Evolutionary conservation across 1,140 invertebrate species (phyloP).

Genomic region (Aculops lycopersici): DNA sequence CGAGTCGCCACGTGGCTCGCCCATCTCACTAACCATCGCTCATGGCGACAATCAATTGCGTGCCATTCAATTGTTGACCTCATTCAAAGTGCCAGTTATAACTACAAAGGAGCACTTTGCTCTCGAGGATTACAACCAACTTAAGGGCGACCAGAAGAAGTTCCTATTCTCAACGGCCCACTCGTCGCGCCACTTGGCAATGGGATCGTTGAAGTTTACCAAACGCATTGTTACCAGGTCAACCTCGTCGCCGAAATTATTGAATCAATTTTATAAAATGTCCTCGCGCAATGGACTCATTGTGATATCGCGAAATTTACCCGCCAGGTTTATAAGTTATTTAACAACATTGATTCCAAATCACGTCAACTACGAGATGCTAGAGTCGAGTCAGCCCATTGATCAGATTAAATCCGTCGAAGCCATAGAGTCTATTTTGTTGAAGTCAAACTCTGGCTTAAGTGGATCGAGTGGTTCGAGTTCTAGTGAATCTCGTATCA

Average conservation of each 20-base stretch:
- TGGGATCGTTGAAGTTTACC: neutral
- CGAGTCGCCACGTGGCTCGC: neutral
- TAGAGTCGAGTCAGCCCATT: neutral
- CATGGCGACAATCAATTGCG: neutral
- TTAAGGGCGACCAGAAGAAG: neutral
- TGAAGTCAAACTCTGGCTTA: too few species aligned
- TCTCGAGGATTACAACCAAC: neutral
- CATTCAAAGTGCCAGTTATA: neutral
- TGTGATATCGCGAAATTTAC: neutral
- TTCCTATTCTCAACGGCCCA: neutral
- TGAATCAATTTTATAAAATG: neutral
- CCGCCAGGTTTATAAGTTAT: neutral
- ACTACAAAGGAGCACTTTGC: neutral
- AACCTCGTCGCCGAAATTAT: too few species aligned
- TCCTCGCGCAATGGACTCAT: neutral
- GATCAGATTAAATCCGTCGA: too few species aligned
- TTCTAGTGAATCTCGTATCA: too few species aligned
- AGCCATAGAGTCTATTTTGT: too few species aligned
- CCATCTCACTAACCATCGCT: neutral
- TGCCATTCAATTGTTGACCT: neutral
- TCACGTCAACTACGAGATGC: neutral
- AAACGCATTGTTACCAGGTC: neutral
- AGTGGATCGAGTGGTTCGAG: too few species aligned
- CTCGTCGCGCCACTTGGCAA: neutral
- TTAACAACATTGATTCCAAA: neutral